Conservation (phyloP, 2,888 invertebrate species). For the Drosophila recens region DNA sequence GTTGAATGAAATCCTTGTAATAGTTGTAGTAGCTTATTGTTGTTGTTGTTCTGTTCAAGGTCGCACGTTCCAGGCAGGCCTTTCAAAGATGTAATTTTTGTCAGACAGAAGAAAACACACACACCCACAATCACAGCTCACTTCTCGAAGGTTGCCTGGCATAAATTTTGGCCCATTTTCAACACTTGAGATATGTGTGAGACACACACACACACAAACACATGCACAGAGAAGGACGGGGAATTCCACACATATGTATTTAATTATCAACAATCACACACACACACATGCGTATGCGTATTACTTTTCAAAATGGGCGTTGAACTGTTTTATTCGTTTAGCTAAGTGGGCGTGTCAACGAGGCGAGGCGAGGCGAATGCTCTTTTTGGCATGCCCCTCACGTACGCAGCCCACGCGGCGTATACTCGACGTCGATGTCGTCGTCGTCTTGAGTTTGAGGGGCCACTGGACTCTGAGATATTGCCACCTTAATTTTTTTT, state of each 20-base stretch:
- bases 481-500: conserved; percentile 44
- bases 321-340: conserved; percentile 52
- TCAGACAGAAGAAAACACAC: conserved; percentile 27
- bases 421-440: conserved; percentile 3
- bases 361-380: conserved; percentile 9
- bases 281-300: conserved; percentile 11
- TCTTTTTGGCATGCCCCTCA: conserved; percentile 61
- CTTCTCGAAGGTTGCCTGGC: conserved; percentile 36
- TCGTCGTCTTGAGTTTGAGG: conserved; percentile 1
- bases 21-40: conserved; percentile 6
- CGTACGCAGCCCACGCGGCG: conserved; percentile 52
- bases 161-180: conserved; percentile 66
- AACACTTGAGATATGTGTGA: conserved; percentile 60
- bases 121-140: conserved; percentile 4
- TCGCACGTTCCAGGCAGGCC: conserved; percentile 50
- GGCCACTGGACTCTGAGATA: conserved; percentile 44
- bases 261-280: conserved; percentile 50
- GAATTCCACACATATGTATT: conserved; percentile 17
- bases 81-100: conserved; percentile 63
- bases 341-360: conserved; percentile 62
- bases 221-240: conserved; percentile 8
- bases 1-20: conserved; percentile 13
- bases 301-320: conserved; percentile 45
- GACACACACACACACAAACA: conserved; percentile 30
- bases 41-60: conserved; percentile 50